Conservation (phyloP, 2,113 vertebrate species). For the Daubentonia madagascariensis region DNA sequence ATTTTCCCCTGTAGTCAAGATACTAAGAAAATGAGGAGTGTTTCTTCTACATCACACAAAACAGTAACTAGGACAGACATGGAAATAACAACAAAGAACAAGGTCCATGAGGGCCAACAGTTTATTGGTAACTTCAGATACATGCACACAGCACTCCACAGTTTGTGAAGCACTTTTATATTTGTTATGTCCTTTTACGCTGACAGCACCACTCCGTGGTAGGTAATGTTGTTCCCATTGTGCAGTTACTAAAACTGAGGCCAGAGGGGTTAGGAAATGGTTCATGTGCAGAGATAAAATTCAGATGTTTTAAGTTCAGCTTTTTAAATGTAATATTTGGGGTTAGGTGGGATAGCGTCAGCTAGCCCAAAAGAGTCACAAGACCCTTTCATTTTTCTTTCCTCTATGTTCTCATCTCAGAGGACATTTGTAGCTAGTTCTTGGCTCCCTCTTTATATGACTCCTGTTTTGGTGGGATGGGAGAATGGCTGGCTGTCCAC, state of each 20-base stretch:
- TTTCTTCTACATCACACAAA: constrained; percentile 6
- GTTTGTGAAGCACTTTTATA: background rate
- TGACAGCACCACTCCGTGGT: background rate
- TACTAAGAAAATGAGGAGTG: constrained; percentile 22
- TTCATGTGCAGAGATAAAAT: background rate
- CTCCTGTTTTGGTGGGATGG: too few relatives aligned
- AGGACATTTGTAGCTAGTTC: too few relatives aligned
- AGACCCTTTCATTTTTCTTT: background rate
- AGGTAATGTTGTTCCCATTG: too few relatives aligned
- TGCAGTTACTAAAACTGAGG: background rate
- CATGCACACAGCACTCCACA: background rate
- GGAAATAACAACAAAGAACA: background rate
- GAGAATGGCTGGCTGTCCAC: too few relatives aligned
- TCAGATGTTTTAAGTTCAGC: background rate
- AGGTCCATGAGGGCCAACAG: background rate
- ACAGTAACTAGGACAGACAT: background rate
- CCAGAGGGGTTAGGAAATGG: background rate
- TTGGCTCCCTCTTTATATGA: background rate
- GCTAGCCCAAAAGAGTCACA: background rate
- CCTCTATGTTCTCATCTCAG: background rate
- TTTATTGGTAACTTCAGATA: background rate
- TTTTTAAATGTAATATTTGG: background rate
- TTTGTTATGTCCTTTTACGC: background rate
- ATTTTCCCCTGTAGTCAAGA: constrained; percentile 52
- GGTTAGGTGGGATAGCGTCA: background rate